Percentiles rank a stretch among this genome's conserved stretches.
Evolutionary conservation across 2,113 vertebrate genomes (phyloP).

Genomic region (Gambusia holbrooki): DNA sequence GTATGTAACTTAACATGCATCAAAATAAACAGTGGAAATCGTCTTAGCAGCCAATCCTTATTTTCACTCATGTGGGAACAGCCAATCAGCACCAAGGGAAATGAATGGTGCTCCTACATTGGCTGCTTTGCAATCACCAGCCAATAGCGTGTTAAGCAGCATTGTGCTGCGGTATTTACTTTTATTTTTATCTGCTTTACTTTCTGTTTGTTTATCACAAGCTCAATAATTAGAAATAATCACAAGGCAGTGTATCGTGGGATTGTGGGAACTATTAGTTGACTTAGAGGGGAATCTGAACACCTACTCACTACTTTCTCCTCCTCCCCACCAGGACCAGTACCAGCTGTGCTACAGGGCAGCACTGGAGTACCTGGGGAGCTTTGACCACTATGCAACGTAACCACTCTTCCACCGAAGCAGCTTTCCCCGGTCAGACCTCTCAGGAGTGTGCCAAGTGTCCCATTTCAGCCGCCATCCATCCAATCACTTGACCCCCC

Average conservation of each 20-base stretch:
- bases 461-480: slow-evolving; percentile 89
- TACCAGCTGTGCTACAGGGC: slow-evolving; percentile 99
- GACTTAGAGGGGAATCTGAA: background rate
- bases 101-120: too few relatives aligned
- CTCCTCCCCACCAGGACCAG: slow-evolving; percentile 87
- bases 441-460: slow-evolving; percentile 82
- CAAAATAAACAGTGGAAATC: too few relatives aligned
- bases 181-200: background rate
- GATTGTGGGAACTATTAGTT: too few relatives aligned
- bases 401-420: slow-evolving; percentile 81
- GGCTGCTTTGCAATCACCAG: too few relatives aligned
- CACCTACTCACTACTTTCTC: background rate
- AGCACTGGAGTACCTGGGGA: slow-evolving; percentile 97
- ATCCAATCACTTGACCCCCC: slow-evolving; percentile 83
- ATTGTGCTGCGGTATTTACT: too few relatives aligned
- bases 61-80: too few relatives aligned
- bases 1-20: too few relatives aligned
- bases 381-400: slow-evolving; percentile 99
- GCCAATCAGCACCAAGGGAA: too few relatives aligned
- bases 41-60: too few relatives aligned
- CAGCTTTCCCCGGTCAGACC: slow-evolving; percentile 67
- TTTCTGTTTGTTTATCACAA: background rate
- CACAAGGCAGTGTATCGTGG: too few relatives aligned
- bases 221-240: background rate
- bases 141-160: too few relatives aligned